Conservation (phyloP, 2,797 vertebrate genomes). For the Moxostoma hubbsi region DNA sequence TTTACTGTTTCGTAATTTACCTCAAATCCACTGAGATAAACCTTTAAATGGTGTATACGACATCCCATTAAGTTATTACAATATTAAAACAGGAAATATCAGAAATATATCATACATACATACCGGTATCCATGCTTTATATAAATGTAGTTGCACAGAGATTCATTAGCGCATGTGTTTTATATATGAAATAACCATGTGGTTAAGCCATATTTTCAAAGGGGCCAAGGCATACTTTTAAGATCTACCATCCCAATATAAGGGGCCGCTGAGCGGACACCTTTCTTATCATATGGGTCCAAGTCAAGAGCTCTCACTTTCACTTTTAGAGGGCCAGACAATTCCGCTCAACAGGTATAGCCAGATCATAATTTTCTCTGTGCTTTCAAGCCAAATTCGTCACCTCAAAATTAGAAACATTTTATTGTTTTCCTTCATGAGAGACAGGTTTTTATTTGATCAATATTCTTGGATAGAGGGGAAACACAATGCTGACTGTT, state of each 20-base stretch:
- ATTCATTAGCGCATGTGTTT: constrained; percentile 64
- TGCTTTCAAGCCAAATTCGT: constrained; percentile 66
- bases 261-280: constrained; percentile 80
- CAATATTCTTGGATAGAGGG: constrained; percentile 75
- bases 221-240: constrained; percentile 77
- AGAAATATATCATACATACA: constrained; percentile 65
- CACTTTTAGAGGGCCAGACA: constrained; percentile 29
- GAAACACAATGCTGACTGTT: constrained; percentile 77
- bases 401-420: constrained; percentile 70
- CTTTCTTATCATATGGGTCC: constrained; percentile 45
- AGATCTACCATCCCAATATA: constrained; percentile 67
- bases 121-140: constrained; percentile 54
- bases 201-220: constrained; percentile 84
- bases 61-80: constrained; percentile 65
- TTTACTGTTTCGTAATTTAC: constrained; percentile 72
- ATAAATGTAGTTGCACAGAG: constrained; percentile 65
- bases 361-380: constrained; percentile 85
- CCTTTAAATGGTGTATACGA: constrained; percentile 67
- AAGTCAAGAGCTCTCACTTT: constrained; percentile 44
- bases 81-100: constrained; percentile 67
- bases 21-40: constrained; percentile 67
- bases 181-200: constrained; percentile 78
- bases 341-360: constrained; percentile 72
- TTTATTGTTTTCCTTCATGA: constrained; percentile 68
- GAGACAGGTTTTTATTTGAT: constrained; percentile 76